Evolutionary conservation across 2,888 invertebrate species (phyloP), one percentile per base, ranked within the genome.

Genomic region (Zaprionus obscuricornis): DNA sequence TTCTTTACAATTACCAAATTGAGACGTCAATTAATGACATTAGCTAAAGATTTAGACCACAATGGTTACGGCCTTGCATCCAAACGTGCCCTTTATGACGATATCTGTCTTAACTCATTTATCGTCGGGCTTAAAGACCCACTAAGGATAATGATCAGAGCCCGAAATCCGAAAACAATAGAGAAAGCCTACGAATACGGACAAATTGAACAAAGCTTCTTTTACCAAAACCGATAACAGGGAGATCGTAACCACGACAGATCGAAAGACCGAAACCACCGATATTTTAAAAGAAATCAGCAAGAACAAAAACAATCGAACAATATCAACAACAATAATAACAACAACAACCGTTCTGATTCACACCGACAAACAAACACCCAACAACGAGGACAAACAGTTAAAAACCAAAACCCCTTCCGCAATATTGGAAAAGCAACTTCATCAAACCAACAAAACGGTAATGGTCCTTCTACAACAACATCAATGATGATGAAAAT

Each of bases 401-500:
- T 22, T 8, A 22, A 6, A 22, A 22, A 22, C n/a, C n/a, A n/a
- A n/a, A 22, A 22, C 24, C 24, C 24, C 8, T 22, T 22, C 8
- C 24, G 24, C 24, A 22, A 22, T 22, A 8, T 4, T 22, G 24
- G 24, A 4, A 22, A 8, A 22, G 5, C 24, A 22, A 22, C 4
- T 22, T 6, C 24, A 8, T 22, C 24, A 22, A 22, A 22, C 8
- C 24, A 22, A 22, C 24, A 22, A 22, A n/a, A n/a, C n/a, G n/a
- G n/a, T n/a, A n/a, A n/a, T n/a, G n/a, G n/a, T n/a, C n/a, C n/a
- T n/a, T n/a, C n/a, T n/a, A n/a, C n/a, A n/a, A n/a, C n/a, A 46
- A 46, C 37, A 52, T 54, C 36, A 52, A 43, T 36, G 29, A 52
- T 43, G 18, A 33, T 33, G n/a, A n/a, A 50, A 50, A 43, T 40